Evolutionary conservation across 2,113 vertebrate genomes (phyloP), one percentile per base, ranked within the genome.

Genomic region (Callorhinus ursinus): DNA sequence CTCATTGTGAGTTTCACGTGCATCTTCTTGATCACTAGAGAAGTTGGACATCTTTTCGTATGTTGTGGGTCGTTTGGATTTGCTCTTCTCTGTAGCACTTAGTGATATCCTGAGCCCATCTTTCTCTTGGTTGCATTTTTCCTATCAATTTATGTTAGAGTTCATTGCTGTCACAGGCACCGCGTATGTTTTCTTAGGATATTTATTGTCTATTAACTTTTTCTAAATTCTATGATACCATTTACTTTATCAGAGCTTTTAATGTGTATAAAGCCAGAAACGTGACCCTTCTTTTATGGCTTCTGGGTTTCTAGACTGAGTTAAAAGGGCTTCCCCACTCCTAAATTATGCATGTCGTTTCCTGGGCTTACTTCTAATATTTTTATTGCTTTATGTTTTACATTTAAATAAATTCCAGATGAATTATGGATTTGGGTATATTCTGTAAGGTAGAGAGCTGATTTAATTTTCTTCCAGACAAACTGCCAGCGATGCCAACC

Each of bases 341-440:
- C 24, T 67, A 61, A 39, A 14, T 63, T 33, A 13, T 87, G 16
- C 26, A 5, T 61, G 2, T 72, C 18, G 12, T 88, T 89, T 92
- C 77, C 12, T 74, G 24, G 24, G 4, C 65, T 71, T 39, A 26
- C 31, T 46, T 96, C 61, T 88, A 82, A 33, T 65, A 63, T 82
- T 95, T 81, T 53, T 89, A 77, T 39, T 57, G 63, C 49, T 83
- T 82, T 85, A 16, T 88, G n/a, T 90, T 96, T 91, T 93, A 82
- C 26, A 95, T 76, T 95, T 83, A 94, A 95, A 19, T 95, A 76
- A 91, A 93, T 85, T 88, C 63, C 77, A 96, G 69, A 51, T 92
- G 15, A 26, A 53, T 63, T 49, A 85, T 11, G 49, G 46, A 92
- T 83, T 85, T 87, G n/a, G 4, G 6, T 71, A 59, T 72, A 22